Conservation (phyloP, 2,113 vertebrate species). For the Phrynocephalus versicolor region DNA sequence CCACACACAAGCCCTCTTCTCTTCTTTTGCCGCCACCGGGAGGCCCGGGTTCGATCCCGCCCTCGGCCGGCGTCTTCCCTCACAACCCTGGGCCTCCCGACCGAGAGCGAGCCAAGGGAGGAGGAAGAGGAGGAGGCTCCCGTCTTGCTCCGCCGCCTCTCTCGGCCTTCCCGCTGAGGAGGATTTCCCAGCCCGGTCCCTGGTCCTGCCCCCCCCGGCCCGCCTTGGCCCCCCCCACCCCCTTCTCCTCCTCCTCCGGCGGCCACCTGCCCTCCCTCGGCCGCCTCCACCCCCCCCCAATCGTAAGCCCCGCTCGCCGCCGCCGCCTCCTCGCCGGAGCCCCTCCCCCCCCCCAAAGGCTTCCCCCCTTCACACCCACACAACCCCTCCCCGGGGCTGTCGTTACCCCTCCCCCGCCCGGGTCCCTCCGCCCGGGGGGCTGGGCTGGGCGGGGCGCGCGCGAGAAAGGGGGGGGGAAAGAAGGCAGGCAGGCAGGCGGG, state of each 20-base stretch:
- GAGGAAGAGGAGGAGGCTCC: no score
- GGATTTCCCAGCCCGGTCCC: background rate
- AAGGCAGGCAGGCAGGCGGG: background rate
- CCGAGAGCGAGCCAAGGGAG: no score
- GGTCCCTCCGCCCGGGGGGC: constrained; percentile 47
- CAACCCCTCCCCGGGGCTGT: background rate
- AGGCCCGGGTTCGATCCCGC: background rate
- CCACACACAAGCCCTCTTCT: background rate
- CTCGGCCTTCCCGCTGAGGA: background rate
- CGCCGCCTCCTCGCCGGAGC: background rate
- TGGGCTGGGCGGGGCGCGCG: constrained; percentile 64
- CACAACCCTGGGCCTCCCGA: background rate
- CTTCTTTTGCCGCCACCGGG: no score
- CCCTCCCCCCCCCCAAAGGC: background rate
- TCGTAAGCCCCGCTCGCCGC: background rate
- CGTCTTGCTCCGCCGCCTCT: background rate
- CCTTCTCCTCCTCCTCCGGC: constrained; percentile 9
- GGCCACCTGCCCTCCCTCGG: background rate
- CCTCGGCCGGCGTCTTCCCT: background rate
- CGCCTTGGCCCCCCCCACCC: background rate
- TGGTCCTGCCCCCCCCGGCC: background rate
- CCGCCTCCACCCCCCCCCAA: constrained; percentile 1
- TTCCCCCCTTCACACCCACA: no score
- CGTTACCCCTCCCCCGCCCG: constrained; percentile 56
- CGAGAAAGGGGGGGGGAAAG: constrained; percentile 37